Base-by-base conservation (phyloP, 2,797 vertebrate genomes). In the Scolopax bukidnonensis region DNA sequence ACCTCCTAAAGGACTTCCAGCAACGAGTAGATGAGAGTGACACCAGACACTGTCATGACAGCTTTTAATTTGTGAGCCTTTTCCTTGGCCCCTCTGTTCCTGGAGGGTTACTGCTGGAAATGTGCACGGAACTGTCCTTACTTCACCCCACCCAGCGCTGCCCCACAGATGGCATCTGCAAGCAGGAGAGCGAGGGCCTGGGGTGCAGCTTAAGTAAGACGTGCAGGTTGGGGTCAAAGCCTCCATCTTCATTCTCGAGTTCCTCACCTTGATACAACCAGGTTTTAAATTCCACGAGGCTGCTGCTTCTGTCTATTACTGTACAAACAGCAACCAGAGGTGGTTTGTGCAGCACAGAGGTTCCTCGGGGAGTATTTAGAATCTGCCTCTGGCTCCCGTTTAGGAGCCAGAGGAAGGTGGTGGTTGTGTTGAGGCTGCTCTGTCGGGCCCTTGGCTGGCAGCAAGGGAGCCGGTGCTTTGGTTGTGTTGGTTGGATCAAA, bases 41-140 rank as follows among this genome's bases (percentile, higher is more conserved):
- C 51, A 53, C 51, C 51, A 27, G 56, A 36, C 32, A 16, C n/a
- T 54, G 38, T 80, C 6, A 0, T 82, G 80, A 53, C 69, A 67
- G 47, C 78, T 93, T 93, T 82, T 94, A 90, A 84, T 77, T 67
- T 87, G 83, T 32, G 81, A 64, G 53, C 21, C 5, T 87, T 89
- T 89, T 82, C 94, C 88, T 53, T 89, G 21, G 70, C 60, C 74
- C 74, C 47, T 69, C 87, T 67, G 19, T 67, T 77, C 0, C 0
- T 51, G 81, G 86, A 82, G 0, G 2, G 74, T 61, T 82, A 60
- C 84, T 84, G 74, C 86, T 75, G 74, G 82, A 89, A 91, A 95
- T 53, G 77, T 74, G 84, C 84, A 71, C 6, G 10, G 27, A 95
- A 82, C 78, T 95, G 93, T 96, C 96, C 95, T 95, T 67, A 84